phyloP scores from a whole-genome alignment of 2,888 invertebrate species.

The Tetragnatha montana region DNA sequence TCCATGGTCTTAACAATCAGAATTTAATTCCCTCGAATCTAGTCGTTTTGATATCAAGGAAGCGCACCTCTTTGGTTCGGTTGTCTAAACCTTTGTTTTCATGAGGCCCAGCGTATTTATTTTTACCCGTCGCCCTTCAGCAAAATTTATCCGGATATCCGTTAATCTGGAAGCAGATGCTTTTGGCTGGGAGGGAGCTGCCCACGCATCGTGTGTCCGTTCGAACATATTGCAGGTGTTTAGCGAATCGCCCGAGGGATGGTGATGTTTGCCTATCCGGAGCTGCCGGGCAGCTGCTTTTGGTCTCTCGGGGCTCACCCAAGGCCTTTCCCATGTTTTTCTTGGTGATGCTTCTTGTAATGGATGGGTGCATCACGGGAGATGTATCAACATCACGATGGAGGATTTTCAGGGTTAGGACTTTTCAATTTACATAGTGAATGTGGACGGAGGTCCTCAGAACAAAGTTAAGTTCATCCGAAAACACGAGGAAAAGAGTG shows the following conservation, averaged over 20 bases:
- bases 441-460: no score
- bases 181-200: slow-evolving; percentile 1
- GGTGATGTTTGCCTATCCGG: slow-evolving; percentile 13
- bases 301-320: background rate
- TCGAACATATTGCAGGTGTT: slow-evolving; percentile 41
- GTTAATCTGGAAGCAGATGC: slow-evolving; percentile 28
- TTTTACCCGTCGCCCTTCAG: slow-evolving; percentile 30
- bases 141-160: slow-evolving; percentile 43
- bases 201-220: slow-evolving; percentile 36
- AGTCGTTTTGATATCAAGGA: background rate
- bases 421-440: no score
- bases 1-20: no score
- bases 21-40: no score
- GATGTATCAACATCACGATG: no score
- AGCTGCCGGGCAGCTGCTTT: slow-evolving; percentile 8
- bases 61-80: background rate
- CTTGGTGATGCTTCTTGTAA: background rate
- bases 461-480: no score
- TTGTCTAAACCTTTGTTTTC: slow-evolving; percentile 10
- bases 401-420: no score
- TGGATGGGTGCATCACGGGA: background rate
- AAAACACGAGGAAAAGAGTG: no score
- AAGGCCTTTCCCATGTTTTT: background rate
- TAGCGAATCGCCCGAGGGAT: slow-evolving; percentile 31
- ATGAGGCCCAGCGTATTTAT: slow-evolving; percentile 2